These are phyloP conservation scores for Myotis pilosus DNA, from an alignment of 2,797 vertebrate species.

Conservation along the genomic window DNA sequence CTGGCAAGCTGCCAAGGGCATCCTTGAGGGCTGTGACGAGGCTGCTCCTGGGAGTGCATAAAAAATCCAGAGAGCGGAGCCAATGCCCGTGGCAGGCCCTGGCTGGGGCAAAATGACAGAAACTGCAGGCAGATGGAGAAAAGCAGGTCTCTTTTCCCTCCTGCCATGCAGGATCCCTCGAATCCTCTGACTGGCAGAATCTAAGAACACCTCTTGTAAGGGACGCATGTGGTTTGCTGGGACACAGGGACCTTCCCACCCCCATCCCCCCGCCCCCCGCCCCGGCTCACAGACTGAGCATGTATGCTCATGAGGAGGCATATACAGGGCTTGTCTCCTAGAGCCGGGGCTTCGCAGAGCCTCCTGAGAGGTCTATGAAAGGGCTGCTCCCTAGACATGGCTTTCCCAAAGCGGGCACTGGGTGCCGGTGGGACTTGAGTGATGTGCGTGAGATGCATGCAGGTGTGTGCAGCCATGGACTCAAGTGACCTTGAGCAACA, in stretches of 20 bases:
- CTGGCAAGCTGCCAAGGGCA: not conserved
- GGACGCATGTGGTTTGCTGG: not conserved
- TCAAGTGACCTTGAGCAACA: not conserved
- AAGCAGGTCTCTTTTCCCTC: not conserved
- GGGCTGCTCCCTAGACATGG: not conserved
- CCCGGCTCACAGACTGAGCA: not conserved
- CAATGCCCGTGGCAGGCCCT: not conserved
- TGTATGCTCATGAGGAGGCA: no score
- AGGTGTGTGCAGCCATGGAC: not conserved
- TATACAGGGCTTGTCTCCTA: not conserved
- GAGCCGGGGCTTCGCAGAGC: not conserved
- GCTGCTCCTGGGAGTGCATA: not conserved
- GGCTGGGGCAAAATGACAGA: not conserved
- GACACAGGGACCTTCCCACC: not conserved
- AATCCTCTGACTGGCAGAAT: not conserved
- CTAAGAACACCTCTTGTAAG: not conserved
- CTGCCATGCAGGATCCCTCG: fast-evolving
- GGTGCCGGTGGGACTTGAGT: no score
- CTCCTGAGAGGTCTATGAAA: not conserved
- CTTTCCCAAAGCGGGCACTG: not conserved
- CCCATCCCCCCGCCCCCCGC: no score
- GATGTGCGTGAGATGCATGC: not conserved
- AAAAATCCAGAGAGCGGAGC: not conserved
- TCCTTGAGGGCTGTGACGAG: not conserved
- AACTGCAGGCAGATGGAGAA: not conserved